Base-by-base conservation (phyloP, 2,888 invertebrate genomes). In the Hermaeophaga mercurialis region DNA sequence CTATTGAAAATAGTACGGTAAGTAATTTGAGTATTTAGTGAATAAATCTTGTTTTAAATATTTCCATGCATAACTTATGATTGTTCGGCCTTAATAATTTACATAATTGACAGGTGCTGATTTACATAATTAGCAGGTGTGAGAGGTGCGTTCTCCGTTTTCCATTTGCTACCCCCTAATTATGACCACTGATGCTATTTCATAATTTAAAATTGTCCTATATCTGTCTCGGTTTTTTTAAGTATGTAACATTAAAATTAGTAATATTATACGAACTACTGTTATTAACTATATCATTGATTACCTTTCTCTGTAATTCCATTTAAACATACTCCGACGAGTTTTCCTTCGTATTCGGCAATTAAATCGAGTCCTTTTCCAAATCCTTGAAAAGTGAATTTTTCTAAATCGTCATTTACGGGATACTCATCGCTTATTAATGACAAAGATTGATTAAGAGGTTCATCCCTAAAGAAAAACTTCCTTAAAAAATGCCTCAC, bases 381-480 rank as follows among this genome's bases (percentile, higher is more conserved):
- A 3, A 88, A 68, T 0, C 83, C 79, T 17, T 81, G 75, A 3
- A 73, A 70, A 60, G 85, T 85, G 70, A 84, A 88, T 1, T 82
- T 81, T 64, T 88, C 88, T 14, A 89, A 73, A 64, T 87, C 87
- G 1, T 74, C 48, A 69, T 87, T 87, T 4, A 83, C 80, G 6
- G 81, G 82, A 33, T 82, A 80, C 11, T 83, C 82, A 0, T 81
- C 82, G 54, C 84, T 85, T 58, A 87, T 78, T 1, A 88, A 2
- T 43, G 22, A 78, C 22, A 87, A 80, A 38, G 80, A 81, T 6
- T 81, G 73, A 75, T 88, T 89, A 63, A 88, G 78, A 0, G 88
- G 89, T 68, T 89, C 89, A 66, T 88, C 88, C 24, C 81, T 82
- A 78, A 87, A 88, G 81, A 89, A 89, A 73, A 84, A 87, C 6